Percentiles rank a stretch among this genome's conserved stretches.
Conservation (phyloP, 2,113 vertebrate species). For the Aptenodytes forsteri region DNA sequence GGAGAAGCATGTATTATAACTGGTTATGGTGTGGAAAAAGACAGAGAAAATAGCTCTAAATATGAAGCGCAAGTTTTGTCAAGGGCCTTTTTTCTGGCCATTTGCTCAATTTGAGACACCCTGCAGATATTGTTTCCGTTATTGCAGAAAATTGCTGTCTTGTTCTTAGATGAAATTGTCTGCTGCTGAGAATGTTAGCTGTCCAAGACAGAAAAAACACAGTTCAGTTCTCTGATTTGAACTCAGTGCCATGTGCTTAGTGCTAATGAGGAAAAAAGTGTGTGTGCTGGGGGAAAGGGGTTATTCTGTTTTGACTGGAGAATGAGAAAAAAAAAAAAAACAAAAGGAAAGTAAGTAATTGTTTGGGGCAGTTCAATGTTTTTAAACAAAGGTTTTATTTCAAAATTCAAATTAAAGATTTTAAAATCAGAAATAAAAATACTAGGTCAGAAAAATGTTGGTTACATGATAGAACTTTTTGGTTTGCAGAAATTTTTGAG, state of each 20-base stretch:
- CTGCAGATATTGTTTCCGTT: neutral
- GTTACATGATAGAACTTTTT: accelerated
- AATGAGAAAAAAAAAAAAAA: neutral
- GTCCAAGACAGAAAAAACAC: neutral
- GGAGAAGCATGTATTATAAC: neutral
- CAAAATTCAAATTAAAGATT: neutral
- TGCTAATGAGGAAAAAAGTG: neutral
- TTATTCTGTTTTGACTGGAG: neutral
- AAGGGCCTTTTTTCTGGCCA: neutral
- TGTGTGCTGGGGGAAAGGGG: neutral
- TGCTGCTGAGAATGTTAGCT: neutral
- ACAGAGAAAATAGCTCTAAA: neutral
- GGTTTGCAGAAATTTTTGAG: neutral
- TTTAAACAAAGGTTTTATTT: neutral
- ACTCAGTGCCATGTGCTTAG: neutral
- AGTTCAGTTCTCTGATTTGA: neutral
- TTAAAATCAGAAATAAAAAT: neutral
- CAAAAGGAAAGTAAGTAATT: neutral
- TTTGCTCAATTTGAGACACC: neutral
- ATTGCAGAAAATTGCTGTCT: neutral
- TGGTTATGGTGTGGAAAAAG: neutral
- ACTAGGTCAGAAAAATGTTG: neutral
- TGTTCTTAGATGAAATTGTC: neutral
- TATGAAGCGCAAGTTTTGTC: neutral
- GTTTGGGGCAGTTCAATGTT: neutral